Conservation (phyloP, 2,797 vertebrate species). For the Hapalemur alaotrensis region DNA sequence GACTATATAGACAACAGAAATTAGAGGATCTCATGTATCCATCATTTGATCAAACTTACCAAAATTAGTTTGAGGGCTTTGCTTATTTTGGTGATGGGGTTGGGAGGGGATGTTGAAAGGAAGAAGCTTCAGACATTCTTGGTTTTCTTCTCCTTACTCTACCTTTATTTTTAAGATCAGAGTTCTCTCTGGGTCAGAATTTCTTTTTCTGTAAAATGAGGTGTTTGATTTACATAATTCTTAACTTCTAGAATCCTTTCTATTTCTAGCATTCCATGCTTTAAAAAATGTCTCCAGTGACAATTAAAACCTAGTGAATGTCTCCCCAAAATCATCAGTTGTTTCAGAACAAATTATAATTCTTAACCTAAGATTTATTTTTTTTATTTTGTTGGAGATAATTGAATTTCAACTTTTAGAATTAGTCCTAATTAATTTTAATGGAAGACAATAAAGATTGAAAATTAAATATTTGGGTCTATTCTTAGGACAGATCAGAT, state of each 20-base stretch:
- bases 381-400: slow-evolving; percentile 7
- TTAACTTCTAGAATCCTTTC: slow-evolving; percentile 22
- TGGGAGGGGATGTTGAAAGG: neutral
- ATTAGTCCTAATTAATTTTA: neutral
- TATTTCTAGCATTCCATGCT: neutral
- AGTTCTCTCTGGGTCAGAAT: slow-evolving; percentile 10
- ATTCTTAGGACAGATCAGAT: slow-evolving; percentile 18
- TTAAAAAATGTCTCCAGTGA: neutral
- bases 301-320: neutral
- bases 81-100: neutral
- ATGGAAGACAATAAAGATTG: neutral
- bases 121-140: neutral
- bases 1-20: neutral
- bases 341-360: slow-evolving; percentile 41
- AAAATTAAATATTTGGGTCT: slow-evolving; percentile 15
- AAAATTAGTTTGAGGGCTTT: neutral
- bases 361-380: neutral
- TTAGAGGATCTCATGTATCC: neutral
- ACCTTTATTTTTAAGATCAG: neutral
- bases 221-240: neutral
- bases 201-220: slow-evolving; percentile 31
- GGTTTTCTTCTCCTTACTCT: neutral
- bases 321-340: neutral
- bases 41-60: neutral
- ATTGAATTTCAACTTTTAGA: neutral